Evolutionary conservation across 2,888 invertebrate genomes (phyloP), one percentile per base, ranked within the genome.

Genomic region (Brachyopa scutellaris): DNA sequence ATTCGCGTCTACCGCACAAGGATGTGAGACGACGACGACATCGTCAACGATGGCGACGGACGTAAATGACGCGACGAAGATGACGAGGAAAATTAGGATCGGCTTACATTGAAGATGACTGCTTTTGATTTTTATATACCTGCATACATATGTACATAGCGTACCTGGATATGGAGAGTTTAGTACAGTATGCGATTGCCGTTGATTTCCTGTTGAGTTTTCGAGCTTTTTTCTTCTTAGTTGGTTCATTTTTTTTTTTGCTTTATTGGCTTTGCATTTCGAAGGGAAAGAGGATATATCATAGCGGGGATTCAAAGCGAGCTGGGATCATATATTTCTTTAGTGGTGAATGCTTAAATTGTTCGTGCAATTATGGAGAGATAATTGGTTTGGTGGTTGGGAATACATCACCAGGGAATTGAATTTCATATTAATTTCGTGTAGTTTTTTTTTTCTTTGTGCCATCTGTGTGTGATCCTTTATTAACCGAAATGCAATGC

Each of bases 101-200:
- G 78, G 72, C 66, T 78, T 62, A 73, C 73, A 62, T 55, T 83
- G 61, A 73, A 83, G 83, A 83, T 78, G 78, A 83, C 78, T 77
- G 70, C 66, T 70, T 82, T 67, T 73, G 78, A 62, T 72, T 47
- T 66, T 72, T 36, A 42, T 55, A 51, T 17, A 13, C 29, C n/a
- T n/a, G 8, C 26, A 64, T 66, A 38, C 21, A 49, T 42, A 70
- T 38, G 26, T 15, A 47, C 31, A 57, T 38, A 26, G 4, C 26
- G 47, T 29, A 23, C 21, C 8, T n/a, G 36, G 13, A 9, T 66
- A 11, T 31, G 38, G 26, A 40, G 45, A 40, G 67, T 61, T 79
- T 61, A 29, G 51, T 55, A 19, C 38, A 59, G 55, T 69, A 42
- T 31, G 51, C 77, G 69, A 84, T 59, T 77, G 64, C 47, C 59